Conservation (phyloP, 1,140 invertebrate species). For the Calephelis nemesis region DNA sequence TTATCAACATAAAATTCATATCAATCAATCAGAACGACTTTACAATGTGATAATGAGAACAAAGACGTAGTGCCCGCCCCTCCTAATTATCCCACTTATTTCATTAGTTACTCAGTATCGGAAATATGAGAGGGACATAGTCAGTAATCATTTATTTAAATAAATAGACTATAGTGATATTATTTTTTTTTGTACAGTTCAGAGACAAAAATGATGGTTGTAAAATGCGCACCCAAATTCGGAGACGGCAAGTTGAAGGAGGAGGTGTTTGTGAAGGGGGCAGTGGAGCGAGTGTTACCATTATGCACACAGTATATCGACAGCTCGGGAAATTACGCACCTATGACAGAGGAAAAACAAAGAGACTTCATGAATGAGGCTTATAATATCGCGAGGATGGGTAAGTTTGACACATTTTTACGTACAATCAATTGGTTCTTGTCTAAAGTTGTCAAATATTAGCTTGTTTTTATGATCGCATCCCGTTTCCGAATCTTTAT, state of each 20-base stretch:
- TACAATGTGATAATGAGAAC: too few species aligned
- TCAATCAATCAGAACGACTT: too few species aligned
- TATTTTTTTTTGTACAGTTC: slow-evolving; percentile 80
- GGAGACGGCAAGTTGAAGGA: slow-evolving; percentile 84
- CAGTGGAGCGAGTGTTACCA: slow-evolving; percentile 93
- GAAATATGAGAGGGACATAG: too few species aligned
- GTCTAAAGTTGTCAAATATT: too few species aligned
- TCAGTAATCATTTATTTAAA: not conserved
- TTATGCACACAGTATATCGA: slow-evolving; percentile 92
- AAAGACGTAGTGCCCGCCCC: too few species aligned
- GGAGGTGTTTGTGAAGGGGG: slow-evolving; percentile 96
- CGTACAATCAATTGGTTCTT: too few species aligned
- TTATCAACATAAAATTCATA: too few species aligned
- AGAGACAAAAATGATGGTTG: slow-evolving; percentile 99
- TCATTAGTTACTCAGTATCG: too few species aligned
- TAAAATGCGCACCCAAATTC: slow-evolving; percentile 92
- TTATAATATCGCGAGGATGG: slow-evolving; percentile 90
- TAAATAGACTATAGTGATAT: not conserved
- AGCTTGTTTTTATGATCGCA: too few species aligned
- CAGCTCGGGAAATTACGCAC: slow-evolving; percentile 84
- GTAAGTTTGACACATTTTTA: slow-evolving; percentile 44
- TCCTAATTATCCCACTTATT: too few species aligned
- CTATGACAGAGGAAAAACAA: slow-evolving; percentile 89
- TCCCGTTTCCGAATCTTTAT: too few species aligned
- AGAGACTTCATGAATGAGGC: slow-evolving; percentile 89